Conservation (phyloP, 1,140 invertebrate species). For the Megalonaias nervosa region DNA sequence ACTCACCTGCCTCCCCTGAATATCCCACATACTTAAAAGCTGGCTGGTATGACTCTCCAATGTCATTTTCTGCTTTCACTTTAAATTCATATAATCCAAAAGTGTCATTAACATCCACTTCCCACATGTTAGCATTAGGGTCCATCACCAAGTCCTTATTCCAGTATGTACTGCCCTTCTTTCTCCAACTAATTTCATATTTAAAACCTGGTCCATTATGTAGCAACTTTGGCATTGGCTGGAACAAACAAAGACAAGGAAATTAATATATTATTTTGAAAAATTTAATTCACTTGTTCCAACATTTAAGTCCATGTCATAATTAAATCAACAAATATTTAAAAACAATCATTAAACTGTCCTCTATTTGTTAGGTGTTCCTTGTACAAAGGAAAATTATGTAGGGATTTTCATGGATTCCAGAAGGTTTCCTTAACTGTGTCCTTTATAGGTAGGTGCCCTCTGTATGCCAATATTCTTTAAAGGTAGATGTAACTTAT, state of each 20-base stretch:
- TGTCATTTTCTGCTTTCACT: slow-evolving; percentile 92
- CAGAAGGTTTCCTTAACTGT: no score
- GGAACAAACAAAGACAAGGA: slow-evolving; percentile 41
- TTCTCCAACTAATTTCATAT: slow-evolving; percentile 86
- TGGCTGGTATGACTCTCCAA: slow-evolving; percentile 88
- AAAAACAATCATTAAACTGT: no score
- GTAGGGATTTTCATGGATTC: no score
- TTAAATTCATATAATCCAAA: slow-evolving; percentile 89
- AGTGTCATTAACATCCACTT: slow-evolving; percentile 82
- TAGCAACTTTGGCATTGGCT: slow-evolving; percentile 95
- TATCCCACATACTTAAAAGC: slow-evolving; percentile 85
- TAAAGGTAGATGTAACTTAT: no score
- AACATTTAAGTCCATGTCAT: no score
- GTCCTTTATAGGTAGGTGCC: no score
- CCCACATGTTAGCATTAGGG: slow-evolving; percentile 63
- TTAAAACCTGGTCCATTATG: slow-evolving; percentile 96
- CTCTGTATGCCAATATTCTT: no score
- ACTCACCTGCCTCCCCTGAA: slow-evolving; percentile 89
- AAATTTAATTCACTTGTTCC: no score
- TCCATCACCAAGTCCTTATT: slow-evolving; percentile 72
- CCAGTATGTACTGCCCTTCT: slow-evolving; percentile 60
- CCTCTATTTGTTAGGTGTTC: no score
- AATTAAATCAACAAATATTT: no score
- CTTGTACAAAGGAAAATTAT: no score
- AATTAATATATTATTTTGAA: not conserved